A percentile compares a stretch with the other conserved stretches of the same genome.
Evolutionary conservation across 2,888 invertebrate species (phyloP).

Genomic region (Griposia aprilina): DNA sequence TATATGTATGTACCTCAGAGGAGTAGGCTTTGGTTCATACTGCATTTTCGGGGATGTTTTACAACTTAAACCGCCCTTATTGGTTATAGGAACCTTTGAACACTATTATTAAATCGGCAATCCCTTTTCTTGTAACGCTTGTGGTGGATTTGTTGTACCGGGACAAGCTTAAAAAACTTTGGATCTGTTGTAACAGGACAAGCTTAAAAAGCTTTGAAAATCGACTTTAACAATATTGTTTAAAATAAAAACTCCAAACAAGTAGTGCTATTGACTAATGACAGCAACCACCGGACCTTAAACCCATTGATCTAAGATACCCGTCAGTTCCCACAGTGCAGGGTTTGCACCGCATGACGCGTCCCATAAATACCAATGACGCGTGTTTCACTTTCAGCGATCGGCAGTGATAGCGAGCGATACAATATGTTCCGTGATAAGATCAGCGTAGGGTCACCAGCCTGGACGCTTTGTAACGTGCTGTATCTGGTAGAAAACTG

Average conservation of each 20-base stretch:
- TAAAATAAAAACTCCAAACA: neutral
- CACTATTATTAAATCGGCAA: neutral
- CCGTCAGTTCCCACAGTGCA: neutral
- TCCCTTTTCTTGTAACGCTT: neutral
- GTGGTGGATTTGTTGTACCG: neutral
- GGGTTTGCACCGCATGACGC: neutral
- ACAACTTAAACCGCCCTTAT: neutral
- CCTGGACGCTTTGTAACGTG: neutral
- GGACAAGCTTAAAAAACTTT: neutral
- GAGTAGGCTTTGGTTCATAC: neutral
- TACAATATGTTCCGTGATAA: constrained; percentile 23
- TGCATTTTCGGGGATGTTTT: neutral
- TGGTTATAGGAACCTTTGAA: neutral
- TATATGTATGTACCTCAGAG: constrained; percentile 14
- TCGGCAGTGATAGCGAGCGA: constrained; percentile 21
- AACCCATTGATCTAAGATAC: neutral
- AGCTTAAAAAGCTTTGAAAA: neutral
- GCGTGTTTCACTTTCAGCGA: constrained; percentile 21
- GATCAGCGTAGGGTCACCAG: constrained; percentile 13
- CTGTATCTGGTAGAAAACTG: neutral
- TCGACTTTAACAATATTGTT: neutral
- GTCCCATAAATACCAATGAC: constrained; percentile 3
- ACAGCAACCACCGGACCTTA: neutral
- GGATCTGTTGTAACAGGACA: neutral
- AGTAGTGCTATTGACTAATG: neutral